Evolutionary conservation across 1,140 invertebrate genomes (phyloP), one percentile per base, ranked within the genome.

Genomic region (Patella vulgata): DNA sequence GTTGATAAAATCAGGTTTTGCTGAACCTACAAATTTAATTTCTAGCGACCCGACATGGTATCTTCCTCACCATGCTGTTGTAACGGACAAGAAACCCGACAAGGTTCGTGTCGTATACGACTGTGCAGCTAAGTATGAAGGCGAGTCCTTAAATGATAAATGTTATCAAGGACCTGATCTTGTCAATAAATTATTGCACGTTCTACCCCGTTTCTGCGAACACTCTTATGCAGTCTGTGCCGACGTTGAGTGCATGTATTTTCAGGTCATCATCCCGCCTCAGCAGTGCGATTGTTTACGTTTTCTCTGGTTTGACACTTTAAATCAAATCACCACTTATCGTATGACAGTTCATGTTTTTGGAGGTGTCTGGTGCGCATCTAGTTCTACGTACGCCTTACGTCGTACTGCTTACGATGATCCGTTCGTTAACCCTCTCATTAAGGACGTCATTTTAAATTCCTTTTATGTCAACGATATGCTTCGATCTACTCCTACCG

Each of bases 381-480:
- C 60, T 8, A 65, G 67, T 44, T 65, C 68, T 1, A 71, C 62
- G 30, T 75, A 58, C 47, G 71, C 46, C 3, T 52, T 75, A 0
- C 65, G 61, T 54, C 47, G 55, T 40, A 31, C 66, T 0, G 70
- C 68, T 1, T 19, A 40, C 12, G 63, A 73, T 39, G 36, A 63
- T 43, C 27, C 25, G 14, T 3, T 59, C 1, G 62, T 50, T 30
- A 40, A 48, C 14, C 1, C n/a, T 4, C 59, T 59, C 39, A 58
- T 66, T 17, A 6, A 56, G 17, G 27, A 63, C 23, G 62, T 69
- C 50, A 31, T 70, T 5, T 25, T 51, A 12, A 33, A 40, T 12
- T 57, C 67, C 47, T 72, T 77, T 63, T 74, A 74, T 54, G 70
- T 74, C n/a, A 72, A 74, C 54, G 74, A 74, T 52, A 60, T 65